Evolutionary conservation across 2,888 invertebrate genomes (phyloP), one percentile per base, ranked within the genome.

Genomic region (Protula sp.): DNA sequence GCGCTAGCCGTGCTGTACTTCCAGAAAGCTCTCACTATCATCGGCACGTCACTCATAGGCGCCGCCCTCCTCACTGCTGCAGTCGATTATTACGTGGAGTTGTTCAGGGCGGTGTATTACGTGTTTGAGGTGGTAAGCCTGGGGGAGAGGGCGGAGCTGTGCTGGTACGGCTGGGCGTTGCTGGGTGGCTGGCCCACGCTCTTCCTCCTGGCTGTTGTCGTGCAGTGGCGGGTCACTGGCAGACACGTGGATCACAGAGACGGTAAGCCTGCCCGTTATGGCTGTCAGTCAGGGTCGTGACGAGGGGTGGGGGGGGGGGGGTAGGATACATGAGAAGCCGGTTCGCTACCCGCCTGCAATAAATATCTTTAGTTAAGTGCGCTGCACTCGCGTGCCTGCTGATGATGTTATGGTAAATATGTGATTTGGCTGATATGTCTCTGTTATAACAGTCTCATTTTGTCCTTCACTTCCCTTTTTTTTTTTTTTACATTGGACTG

Each of bases 41-140:
- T 89, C 60, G 88, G 89, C 38, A 89, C 89, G 19, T 86, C 87
- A 67, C 83, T 89, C n/a, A 88, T 89, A 69, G 90, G 90, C 28
- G 88, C 88, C 26, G 88, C 88, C 4, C 85, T 89, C 59, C 85
- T 89, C 67, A 85, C 88, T 9, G 85, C 85, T 19, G 85, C 87
- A 2, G 82, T 88, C 59, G 90, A 90, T 81, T 90, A 89, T 78
- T 89, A 88, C 79, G 85, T 89, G 61, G 89, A 89, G 77, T 84
- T 86, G 73, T 84, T 88, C 79, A 82, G 86, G 72, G 86, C 88
- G 85, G 84, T 83, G 63, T 59, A 72, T 69, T 89, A 89, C 87
- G 84, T 88, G 38, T 87, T 87, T 87, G 87, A 87, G 66, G 83
- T 87, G 22, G 85, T 87, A 31, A 85, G 86, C 70, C 75, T 77